Conservation (phyloP, 1,140 invertebrate species). For the Polyergus mexicanus region DNA sequence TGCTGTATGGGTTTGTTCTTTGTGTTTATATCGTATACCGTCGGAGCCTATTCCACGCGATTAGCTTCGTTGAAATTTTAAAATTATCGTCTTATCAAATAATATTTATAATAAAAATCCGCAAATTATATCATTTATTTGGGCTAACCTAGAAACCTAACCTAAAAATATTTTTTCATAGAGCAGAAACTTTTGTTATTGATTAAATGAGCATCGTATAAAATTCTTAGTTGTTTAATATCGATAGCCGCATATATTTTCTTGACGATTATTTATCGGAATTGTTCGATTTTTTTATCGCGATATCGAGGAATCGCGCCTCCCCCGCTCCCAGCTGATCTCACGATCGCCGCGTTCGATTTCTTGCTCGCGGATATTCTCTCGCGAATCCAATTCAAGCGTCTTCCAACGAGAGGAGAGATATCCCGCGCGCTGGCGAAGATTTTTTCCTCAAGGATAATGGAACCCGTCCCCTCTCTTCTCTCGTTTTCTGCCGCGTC, state of each 20-base stretch:
- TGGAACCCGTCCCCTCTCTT: slow-evolving; percentile 77
- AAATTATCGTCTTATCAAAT: too few species aligned
- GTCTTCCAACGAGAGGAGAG: slow-evolving; percentile 61
- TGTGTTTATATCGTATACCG: too few species aligned
- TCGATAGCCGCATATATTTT: not conserved
- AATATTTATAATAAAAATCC: not conserved
- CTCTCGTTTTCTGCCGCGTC: slow-evolving; percentile 78
- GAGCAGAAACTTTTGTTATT: not conserved
- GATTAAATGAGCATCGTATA: not conserved
- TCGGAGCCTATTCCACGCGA: too few species aligned
- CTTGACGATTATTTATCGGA: not conserved
- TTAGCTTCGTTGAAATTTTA: too few species aligned
- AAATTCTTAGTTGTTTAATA: not conserved
- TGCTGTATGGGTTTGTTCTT: too few species aligned
- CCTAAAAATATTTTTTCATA: not conserved
- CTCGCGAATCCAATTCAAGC: slow-evolving; percentile 65
- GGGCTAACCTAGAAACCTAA: too few species aligned
- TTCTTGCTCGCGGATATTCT: slow-evolving; percentile 63
- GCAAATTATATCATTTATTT: not conserved
- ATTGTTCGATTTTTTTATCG: slow-evolving; percentile 6
- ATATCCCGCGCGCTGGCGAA: slow-evolving; percentile 42
- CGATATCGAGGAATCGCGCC: slow-evolving; percentile 54
- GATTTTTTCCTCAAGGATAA: slow-evolving; percentile 72
- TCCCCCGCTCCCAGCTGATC: slow-evolving; percentile 59
- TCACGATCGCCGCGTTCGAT: slow-evolving; percentile 72